Conservation (phyloP, 1,140 invertebrate genomes). For the Drosophila insularis region DNA sequence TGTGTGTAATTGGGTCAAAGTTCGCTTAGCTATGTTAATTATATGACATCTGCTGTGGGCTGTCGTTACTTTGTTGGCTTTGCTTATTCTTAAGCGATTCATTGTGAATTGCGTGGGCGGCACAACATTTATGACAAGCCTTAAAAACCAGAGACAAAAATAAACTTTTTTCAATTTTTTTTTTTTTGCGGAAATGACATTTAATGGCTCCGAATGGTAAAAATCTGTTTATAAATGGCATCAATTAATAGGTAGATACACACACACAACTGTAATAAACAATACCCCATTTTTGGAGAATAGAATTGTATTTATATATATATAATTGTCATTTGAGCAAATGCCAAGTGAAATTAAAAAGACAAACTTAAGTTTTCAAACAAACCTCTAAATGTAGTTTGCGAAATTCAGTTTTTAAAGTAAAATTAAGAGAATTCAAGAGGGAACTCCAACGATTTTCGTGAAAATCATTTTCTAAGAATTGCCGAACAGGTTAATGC, state of each 20-base stretch:
- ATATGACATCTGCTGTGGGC: slow-evolving; percentile 44
- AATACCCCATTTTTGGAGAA: neutral
- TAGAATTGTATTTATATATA: too few species aligned
- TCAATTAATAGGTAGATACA: neutral
- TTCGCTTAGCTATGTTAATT: slow-evolving; percentile 53
- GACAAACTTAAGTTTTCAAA: too few species aligned
- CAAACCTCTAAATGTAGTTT: too few species aligned
- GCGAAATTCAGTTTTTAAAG: too few species aligned
- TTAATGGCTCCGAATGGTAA: neutral
- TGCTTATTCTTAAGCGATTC: slow-evolving; percentile 1
- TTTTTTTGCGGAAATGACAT: slow-evolving; percentile 7
- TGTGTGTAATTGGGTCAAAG: slow-evolving; percentile 50
- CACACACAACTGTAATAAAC: neutral
- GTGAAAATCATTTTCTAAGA: too few species aligned
- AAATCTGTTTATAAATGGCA: slow-evolving; percentile 9
- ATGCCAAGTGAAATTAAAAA: too few species aligned
- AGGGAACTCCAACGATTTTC: too few species aligned
- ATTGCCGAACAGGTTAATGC: too few species aligned
- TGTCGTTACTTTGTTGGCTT: slow-evolving; percentile 11
- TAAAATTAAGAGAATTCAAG: too few species aligned
- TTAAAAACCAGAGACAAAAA: slow-evolving; percentile 29
- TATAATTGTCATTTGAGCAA: too few species aligned
- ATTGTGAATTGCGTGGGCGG: slow-evolving; percentile 28
- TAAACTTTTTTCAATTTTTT: neutral
- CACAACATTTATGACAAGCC: slow-evolving; percentile 43